Evolutionary conservation across 2,113 vertebrate species (phyloP), one percentile per base, ranked within the genome.

Genomic region (Sinocyclocheilus anophthalmus): DNA sequence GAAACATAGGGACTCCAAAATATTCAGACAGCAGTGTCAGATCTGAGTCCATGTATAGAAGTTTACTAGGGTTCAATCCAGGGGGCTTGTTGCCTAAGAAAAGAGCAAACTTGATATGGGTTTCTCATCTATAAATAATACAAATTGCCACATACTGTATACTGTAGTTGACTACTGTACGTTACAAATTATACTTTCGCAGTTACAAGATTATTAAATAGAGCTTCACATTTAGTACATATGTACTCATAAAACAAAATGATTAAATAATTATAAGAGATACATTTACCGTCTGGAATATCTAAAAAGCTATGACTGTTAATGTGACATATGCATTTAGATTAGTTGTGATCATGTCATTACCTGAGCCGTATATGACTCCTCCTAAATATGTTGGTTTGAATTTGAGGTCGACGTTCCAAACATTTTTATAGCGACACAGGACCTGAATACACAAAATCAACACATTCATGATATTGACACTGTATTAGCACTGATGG

Each of bases 391-490:
- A 93, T 0, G 92, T 94, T 0, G 97, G 97, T 0, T 94, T 94
- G 22, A 99, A 86, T 84, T 93, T 94, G 42, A 98, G 91, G 0
- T 95, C 94, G 1, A 99, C 91, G 10, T 96, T 96, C 97, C 98
- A 99, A 87, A 97, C 87, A n/a, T 91, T 89, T 91, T 90, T 95
- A 87, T 99, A 99, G 1, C 97, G 94, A 82, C 97, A 98, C 61
- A 99, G 93, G 20, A 96, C 91, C 97, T 99, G 82, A 22, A 69
- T 1, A 90, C 70, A 3, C 14, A 85, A 45, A 45, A n/a, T 45
- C 10, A 73, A 45, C 33, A 16, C 13, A 8, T 11, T 20, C 8
- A 70, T 70, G 16, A 70, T 16, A 33, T 18, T 30, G 26, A 69
- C 50, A 53, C 13, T 53, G 26, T 6, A 69, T 2, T 53, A 53